phyloP scores from a whole-genome alignment of 2,797 vertebrate genomes.

The Argya squamiceps region DNA sequence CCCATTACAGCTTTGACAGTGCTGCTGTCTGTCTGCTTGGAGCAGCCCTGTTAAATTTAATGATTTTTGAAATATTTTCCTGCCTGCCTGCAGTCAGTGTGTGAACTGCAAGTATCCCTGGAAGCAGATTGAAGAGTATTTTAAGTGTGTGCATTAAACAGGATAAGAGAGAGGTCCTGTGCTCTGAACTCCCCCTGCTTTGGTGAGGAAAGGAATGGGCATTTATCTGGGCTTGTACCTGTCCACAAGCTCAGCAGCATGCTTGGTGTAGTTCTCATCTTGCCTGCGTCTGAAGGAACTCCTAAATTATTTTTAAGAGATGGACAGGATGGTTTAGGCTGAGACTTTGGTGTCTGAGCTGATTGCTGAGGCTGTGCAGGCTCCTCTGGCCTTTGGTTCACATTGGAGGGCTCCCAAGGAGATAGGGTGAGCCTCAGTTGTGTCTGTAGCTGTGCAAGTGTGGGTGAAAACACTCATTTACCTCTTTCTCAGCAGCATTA shows the following conservation, averaged over 20 bases:
- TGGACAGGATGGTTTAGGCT: not conserved
- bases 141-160: not conserved
- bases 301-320: too few relatives aligned
- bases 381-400: not conserved
- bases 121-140: not conserved
- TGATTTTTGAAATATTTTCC: not conserved
- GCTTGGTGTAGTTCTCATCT: not conserved
- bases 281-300: not conserved
- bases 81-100: not conserved
- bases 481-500: rapidly evolving
- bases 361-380: not conserved
- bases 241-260: rapidly evolving
- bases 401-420: too few relatives aligned
- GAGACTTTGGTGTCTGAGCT: not conserved
- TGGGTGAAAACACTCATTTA: not conserved
- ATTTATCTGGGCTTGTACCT: rapidly evolving
- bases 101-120: not conserved
- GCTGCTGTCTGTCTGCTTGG: not conserved
- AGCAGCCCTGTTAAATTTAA: not conserved
- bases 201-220: rapidly evolving
- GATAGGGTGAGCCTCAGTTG: too few relatives aligned
- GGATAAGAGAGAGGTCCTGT: not conserved
- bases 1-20: not conserved
- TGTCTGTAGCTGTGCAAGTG: rapidly evolving
- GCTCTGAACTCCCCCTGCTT: not conserved